A percentile compares a stretch with the other conserved stretches of the same genome.
Evolutionary conservation across 2,888 invertebrate species (phyloP).

Genomic region (Dryobota labecula): DNA sequence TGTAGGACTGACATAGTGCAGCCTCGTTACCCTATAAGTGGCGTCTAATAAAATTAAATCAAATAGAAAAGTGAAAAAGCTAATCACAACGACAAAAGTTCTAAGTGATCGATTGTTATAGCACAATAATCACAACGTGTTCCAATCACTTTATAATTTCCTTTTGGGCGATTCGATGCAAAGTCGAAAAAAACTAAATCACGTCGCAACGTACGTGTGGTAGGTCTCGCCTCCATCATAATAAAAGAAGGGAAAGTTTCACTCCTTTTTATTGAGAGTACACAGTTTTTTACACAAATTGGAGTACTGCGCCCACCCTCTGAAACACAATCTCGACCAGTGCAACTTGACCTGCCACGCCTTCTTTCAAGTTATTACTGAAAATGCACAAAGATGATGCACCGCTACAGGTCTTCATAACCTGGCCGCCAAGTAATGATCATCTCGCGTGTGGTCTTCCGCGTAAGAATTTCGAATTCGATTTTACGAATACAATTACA

Average conservation of each 20-base stretch:
- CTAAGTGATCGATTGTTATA: conserved; percentile 45
- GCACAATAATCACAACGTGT: conserved; percentile 45
- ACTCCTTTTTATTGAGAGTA: conserved; percentile 73
- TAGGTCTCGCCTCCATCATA: conserved; percentile 70
- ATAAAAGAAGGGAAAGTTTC: conserved; percentile 76
- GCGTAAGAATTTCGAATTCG: conserved; percentile 73
- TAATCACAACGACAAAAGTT: conserved; percentile 37
- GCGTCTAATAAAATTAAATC: conserved; percentile 4
- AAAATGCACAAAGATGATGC: conserved; percentile 69
- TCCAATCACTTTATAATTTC: conserved; percentile 57
- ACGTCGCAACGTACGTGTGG: conserved; percentile 63
- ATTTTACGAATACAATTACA: conserved; percentile 75
- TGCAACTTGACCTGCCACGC: conserved; percentile 68
- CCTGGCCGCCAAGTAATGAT: conserved; percentile 77
- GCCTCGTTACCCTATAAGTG: neutral
- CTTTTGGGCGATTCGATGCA: conserved; percentile 42
- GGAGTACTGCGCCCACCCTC: conserved; percentile 78
- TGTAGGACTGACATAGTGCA: neutral
- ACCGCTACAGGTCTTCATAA: conserved; percentile 68
- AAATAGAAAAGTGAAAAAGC: conserved; percentile 23
- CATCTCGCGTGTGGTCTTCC: conserved; percentile 82
- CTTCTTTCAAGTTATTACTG: conserved; percentile 65
- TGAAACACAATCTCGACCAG: conserved; percentile 74
- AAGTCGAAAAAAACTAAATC: conserved; percentile 55
- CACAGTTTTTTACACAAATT: conserved; percentile 76